Evolutionary conservation across 2,888 invertebrate genomes (phyloP).

Genomic region (Pollenia angustigena): DNA sequence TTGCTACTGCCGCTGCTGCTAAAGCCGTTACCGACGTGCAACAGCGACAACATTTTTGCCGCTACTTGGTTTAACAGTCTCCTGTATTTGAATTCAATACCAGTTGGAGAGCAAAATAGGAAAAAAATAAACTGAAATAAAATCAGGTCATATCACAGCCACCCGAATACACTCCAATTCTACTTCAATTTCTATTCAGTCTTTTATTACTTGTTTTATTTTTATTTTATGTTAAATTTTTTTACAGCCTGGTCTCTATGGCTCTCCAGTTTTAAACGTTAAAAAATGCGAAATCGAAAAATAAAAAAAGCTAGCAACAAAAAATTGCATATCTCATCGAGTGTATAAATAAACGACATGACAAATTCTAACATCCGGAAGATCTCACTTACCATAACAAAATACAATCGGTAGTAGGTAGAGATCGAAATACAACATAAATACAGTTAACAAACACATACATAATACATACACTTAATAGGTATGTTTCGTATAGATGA

Average conservation of each 20-base stretch:
- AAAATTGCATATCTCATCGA: conserved; percentile 44
- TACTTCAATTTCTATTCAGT: conserved; percentile 35
- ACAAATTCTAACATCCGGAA: conserved; percentile 69
- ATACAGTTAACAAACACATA: background rate
- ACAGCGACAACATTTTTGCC: background rate
- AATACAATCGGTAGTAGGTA: conserved; percentile 25
- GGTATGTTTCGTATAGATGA: too few relatives aligned
- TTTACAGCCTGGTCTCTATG: conserved; percentile 1
- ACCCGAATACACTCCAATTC: conserved; percentile 18
- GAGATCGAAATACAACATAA: conserved; percentile 7
- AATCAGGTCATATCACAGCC: conserved; percentile 64
- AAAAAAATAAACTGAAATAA: conserved; percentile 14
- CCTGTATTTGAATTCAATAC: conserved; percentile 30
- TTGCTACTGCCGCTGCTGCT: background rate
- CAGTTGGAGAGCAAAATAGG: conserved; percentile 21
- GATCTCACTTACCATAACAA: conserved; percentile 58
- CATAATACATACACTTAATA: background rate
- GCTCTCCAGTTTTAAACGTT: conserved; percentile 28
- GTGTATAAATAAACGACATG: conserved; percentile 62
- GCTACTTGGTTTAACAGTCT: conserved; percentile 19
- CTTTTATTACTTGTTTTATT: conserved; percentile 30
- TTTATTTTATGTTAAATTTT: conserved; percentile 15
- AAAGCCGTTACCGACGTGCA: background rate
- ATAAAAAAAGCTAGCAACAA: background rate
- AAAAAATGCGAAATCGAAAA: conserved; percentile 22